These are phyloP conservation scores for Hylomyscus alleni DNA, from an alignment of 2,797 vertebrate species.

Conservation along the genomic window DNA sequence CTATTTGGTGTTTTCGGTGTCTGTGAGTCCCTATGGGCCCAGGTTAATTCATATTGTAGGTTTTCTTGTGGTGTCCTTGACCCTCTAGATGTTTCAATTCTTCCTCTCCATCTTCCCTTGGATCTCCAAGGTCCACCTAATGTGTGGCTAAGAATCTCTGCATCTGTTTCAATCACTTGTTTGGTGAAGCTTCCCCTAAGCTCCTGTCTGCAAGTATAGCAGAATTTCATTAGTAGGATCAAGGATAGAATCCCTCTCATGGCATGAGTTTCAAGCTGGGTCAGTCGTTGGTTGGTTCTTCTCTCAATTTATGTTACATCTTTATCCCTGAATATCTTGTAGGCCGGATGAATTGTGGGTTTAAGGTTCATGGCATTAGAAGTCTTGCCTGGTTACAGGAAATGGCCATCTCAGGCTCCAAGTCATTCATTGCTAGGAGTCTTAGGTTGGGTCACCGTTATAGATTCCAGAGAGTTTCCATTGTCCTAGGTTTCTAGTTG, in stretches of 20 bases:
- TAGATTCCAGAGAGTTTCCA: background rate
- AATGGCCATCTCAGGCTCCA: background rate
- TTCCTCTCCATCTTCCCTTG: background rate
- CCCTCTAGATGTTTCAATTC: background rate
- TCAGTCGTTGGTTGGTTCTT: background rate
- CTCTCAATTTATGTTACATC: background rate
- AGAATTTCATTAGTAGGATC: background rate
- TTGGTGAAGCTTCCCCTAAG: background rate
- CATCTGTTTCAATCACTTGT: background rate
- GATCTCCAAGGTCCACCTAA: background rate
- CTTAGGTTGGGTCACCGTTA: background rate
- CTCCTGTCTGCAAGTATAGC: background rate
- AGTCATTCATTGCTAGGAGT: background rate
- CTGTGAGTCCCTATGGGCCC: background rate
- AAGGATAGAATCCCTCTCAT: background rate
- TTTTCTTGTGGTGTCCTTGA: background rate
- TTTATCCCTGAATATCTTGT: background rate
- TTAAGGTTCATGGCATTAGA: background rate
- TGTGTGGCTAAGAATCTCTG: background rate
- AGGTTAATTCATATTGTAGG: background rate
- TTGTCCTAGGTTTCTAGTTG: background rate
- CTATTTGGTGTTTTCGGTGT: background rate
- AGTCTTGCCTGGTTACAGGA: background rate
- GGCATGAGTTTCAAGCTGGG: background rate
- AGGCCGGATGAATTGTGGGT: background rate